These are phyloP conservation scores for Mellilla xanthometata DNA, from an alignment of 2,888 invertebrate genomes.

Conservation along the genomic window DNA sequence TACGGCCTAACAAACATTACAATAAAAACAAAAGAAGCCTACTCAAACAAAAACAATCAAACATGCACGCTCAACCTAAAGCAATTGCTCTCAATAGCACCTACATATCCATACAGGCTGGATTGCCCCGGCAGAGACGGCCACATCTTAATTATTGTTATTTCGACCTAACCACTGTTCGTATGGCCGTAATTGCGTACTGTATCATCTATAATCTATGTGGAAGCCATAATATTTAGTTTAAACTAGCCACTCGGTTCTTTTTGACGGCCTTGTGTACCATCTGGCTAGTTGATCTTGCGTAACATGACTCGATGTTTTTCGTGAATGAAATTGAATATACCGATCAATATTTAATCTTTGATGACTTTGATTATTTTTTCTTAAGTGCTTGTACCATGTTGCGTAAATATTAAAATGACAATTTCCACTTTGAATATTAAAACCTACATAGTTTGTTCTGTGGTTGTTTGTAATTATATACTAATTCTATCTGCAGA, in stretches of 20 bases:
- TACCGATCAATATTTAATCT: too few relatives aligned
- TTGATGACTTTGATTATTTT: too few relatives aligned
- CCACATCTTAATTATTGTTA: conserved; percentile 68
- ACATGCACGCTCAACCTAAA: conserved; percentile 4
- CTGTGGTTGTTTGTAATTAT: too few relatives aligned
- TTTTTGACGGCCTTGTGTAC: conserved; percentile 52
- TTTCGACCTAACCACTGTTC: conserved; percentile 52
- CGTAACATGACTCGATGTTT: conserved; percentile 40
- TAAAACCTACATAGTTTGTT: too few relatives aligned
- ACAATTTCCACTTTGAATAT: too few relatives aligned
- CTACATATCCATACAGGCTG: conserved; percentile 17
- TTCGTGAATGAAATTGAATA: conserved; percentile 19
- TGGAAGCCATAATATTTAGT: conserved; percentile 56
- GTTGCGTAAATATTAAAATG: too few relatives aligned
- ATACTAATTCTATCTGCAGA: too few relatives aligned
- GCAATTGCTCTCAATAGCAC: conserved; percentile 27
- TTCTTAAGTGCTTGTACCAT: too few relatives aligned
- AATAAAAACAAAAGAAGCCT: conserved; percentile 7
- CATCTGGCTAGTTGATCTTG: conserved; percentile 46
- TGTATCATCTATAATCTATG: conserved; percentile 58
- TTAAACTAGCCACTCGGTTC: conserved; percentile 56
- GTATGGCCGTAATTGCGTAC: conserved; percentile 52
- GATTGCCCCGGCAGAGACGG: conserved; percentile 28
- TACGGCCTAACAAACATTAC: background rate
- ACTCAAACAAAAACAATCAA: conserved; percentile 13